A percentile compares a stretch with the other conserved stretches of the same genome.
Evolutionary conservation across 2,888 invertebrate genomes (phyloP).

Genomic region (Chrysomela aeneicollis): DNA sequence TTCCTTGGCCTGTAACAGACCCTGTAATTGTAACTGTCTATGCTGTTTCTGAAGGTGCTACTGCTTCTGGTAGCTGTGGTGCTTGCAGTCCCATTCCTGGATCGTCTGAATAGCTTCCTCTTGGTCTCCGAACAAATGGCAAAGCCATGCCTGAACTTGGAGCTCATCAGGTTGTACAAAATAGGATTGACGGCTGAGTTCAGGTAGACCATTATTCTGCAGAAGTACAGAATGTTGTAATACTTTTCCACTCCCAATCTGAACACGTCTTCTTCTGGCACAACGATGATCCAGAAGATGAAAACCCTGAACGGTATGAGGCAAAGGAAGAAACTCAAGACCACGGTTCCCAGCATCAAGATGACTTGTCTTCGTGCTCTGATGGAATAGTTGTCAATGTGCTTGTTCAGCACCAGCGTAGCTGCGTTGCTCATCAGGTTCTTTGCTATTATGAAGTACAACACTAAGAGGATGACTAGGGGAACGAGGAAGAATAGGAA

Average conservation of each 20-base stretch:
- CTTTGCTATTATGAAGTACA: slow-evolving; percentile 85
- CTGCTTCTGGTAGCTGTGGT: slow-evolving; percentile 62
- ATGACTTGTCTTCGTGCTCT: slow-evolving; percentile 84
- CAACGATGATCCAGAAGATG: slow-evolving; percentile 82
- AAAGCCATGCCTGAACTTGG: slow-evolving; percentile 86
- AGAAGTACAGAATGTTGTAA: slow-evolving; percentile 84
- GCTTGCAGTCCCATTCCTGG: slow-evolving; percentile 65
- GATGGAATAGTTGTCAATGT: slow-evolving; percentile 74
- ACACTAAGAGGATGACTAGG: slow-evolving; percentile 76
- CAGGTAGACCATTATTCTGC: slow-evolving; percentile 85
- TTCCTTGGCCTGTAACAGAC: slow-evolving; percentile 55
- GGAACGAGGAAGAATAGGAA: slow-evolving; percentile 84
- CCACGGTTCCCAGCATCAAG: slow-evolving; percentile 86
- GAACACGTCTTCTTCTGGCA: slow-evolving; percentile 73
- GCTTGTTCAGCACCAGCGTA: slow-evolving; percentile 69
- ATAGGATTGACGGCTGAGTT: slow-evolving; percentile 93
- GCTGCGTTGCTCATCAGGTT: slow-evolving; percentile 75
- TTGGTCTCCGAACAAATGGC: slow-evolving; percentile 70
- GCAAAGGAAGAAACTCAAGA: slow-evolving; percentile 87
- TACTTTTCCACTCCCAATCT: slow-evolving; percentile 79
- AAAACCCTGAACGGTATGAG: slow-evolving; percentile 86
- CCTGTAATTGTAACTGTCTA: slow-evolving; percentile 55
- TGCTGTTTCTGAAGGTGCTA: slow-evolving; percentile 54
- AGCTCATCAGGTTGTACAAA: slow-evolving; percentile 91
- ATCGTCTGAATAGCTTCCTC: slow-evolving; percentile 61